A percentile compares a stretch with the other conserved stretches of the same genome.
Evolutionary conservation across 2,797 vertebrate species (phyloP).

Genomic region (Catostomus latipinnis): DNA sequence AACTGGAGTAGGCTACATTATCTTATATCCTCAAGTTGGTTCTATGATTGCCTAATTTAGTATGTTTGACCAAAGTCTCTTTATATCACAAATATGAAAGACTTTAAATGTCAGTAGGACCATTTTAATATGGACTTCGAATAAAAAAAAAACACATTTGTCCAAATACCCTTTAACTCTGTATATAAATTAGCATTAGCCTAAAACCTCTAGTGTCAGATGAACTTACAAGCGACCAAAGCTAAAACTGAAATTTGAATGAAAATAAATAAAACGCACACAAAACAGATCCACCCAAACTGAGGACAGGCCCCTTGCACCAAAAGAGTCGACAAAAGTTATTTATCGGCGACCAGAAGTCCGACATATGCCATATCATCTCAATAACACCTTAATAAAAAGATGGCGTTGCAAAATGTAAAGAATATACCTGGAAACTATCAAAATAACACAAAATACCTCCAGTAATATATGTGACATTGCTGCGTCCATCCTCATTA

Average conservation of each 20-base stretch:
- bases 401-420: background rate
- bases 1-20: too few relatives aligned
- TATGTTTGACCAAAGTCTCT: background rate
- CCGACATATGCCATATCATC: background rate
- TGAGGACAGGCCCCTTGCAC: background rate
- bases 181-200: background rate
- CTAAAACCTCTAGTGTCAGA: background rate
- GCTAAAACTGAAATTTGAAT: background rate
- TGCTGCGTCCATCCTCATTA: conserved; percentile 14
- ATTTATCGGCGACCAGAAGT: background rate
- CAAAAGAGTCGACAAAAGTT: background rate
- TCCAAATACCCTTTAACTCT: background rate
- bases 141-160: background rate
- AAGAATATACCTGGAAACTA: too few relatives aligned
- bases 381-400: background rate
- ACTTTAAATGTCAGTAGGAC: background rate
- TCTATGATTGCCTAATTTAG: background rate
- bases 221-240: background rate
- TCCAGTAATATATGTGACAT: background rate
- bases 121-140: background rate
- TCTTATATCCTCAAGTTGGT: background rate
- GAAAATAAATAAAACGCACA: background rate
- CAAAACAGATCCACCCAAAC: background rate
- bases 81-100: background rate
- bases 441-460: background rate